phyloP scores from a whole-genome alignment of 2,797 vertebrate species.

The Gallinago solitaria region DNA sequence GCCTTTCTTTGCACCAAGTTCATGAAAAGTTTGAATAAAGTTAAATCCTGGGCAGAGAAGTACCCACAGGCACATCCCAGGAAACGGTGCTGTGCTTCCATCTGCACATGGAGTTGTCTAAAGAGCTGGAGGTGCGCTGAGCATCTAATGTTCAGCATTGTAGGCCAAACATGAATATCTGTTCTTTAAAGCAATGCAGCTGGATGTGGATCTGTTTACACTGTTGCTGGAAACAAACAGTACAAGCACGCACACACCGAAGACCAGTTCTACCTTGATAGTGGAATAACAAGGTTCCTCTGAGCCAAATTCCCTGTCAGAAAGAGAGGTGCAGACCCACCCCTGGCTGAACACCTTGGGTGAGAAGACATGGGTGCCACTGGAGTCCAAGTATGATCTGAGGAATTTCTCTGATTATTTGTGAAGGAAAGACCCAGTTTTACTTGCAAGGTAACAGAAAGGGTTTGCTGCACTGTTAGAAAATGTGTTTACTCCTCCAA shows the following conservation, averaged over 20 bases:
- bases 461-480: not conserved
- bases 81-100: not conserved
- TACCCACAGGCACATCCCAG: accelerated
- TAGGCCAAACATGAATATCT: not conserved
- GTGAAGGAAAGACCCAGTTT: not conserved
- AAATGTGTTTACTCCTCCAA: slow-evolving; percentile 39
- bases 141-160: accelerated
- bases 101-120: not conserved
- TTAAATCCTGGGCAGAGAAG: not conserved
- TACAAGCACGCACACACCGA: accelerated
- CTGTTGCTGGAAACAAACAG: not conserved
- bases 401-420: not conserved
- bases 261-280: not conserved
- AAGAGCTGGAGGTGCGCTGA: not conserved
- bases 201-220: not conserved
- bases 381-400: not conserved
- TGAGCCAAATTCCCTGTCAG: not conserved
- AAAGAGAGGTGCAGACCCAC: not conserved
- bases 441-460: not conserved
- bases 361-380: not conserved
- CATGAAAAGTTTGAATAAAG: not conserved
- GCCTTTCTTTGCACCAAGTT: not conserved
- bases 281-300: not conserved
- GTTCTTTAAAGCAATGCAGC: not conserved
- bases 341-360: not conserved